Evolutionary conservation across 1,140 invertebrate species (phyloP).

Genomic region (Lordiphosa collinella): DNA sequence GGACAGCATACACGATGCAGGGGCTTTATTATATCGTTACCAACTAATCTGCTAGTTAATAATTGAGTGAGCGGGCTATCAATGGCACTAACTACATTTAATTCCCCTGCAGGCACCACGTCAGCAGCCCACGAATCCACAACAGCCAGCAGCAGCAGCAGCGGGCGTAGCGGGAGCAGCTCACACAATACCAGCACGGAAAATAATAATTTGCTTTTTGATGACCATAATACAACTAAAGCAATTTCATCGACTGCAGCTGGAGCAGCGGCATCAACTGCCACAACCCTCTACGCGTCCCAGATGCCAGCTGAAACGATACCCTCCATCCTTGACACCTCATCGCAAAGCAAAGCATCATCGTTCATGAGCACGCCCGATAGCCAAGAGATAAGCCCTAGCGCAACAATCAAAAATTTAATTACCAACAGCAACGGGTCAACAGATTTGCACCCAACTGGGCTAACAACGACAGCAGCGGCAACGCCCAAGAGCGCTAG

Average conservation of each 20-base stretch:
- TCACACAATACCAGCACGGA: conserved; percentile 1
- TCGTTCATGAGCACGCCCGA: conserved; percentile 1
- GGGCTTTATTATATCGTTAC: too few relatives aligned
- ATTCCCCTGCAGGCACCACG: conserved; percentile 12
- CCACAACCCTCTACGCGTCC: conserved; percentile 5
- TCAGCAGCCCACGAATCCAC: background rate
- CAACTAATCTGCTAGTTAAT: too few relatives aligned
- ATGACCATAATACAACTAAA: conserved; percentile 51
- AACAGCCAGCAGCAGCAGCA: too few relatives aligned
- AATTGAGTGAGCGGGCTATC: conserved; percentile 3
- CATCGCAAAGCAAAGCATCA: background rate
- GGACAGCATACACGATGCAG: too few relatives aligned
- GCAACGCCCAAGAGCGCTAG: conserved; percentile 41
- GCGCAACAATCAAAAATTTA: conserved; percentile 30
- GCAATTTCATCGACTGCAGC: conserved; percentile 25
- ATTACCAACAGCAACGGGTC: conserved; percentile 3
- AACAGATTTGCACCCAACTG: background rate
- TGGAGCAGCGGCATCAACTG: conserved; percentile 4
- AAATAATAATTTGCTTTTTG: conserved; percentile 46
- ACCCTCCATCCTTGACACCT: conserved; percentile 6
- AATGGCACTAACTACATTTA: conserved; percentile 17
- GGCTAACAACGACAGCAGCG: conserved; percentile 12
- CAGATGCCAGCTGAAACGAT: conserved; percentile 25
- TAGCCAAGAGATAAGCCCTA: conserved; percentile 29
- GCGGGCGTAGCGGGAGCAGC: too few relatives aligned